Percentiles rank a stretch among this genome's conserved stretches.
These are phyloP conservation scores for Eospalax fontanierii DNA, from an alignment of 2,797 vertebrate species.

Conservation along the genomic window DNA sequence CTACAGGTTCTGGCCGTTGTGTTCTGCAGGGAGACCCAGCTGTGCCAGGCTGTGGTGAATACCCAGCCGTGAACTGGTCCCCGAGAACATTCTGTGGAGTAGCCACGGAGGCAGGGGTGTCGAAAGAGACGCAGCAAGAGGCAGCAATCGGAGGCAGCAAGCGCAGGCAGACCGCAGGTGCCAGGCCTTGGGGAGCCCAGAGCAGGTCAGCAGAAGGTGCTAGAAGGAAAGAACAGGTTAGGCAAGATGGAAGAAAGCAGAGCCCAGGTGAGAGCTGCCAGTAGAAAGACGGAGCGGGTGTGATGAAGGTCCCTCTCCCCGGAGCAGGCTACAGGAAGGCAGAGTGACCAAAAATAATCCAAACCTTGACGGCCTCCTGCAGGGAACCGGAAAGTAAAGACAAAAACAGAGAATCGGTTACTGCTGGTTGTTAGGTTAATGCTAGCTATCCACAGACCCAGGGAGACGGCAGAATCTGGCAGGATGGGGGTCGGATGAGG, in stretches of 20 bases:
- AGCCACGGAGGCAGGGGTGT: background rate
- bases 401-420: slow-evolving; percentile 79
- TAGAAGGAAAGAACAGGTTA: slow-evolving; percentile 82
- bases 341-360: slow-evolving; percentile 87
- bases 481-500: background rate
- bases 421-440: slow-evolving; percentile 79
- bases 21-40: background rate
- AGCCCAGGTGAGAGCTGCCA: slow-evolving; percentile 68
- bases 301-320: slow-evolving; percentile 84
- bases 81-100: background rate
- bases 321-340: slow-evolving; percentile 82
- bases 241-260: slow-evolving; percentile 76
- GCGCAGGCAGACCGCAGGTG: slow-evolving; percentile 14
- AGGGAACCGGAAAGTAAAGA: slow-evolving; percentile 90
- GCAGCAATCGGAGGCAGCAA: slow-evolving; percentile 71
- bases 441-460: slow-evolving; percentile 67
- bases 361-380: slow-evolving; percentile 98
- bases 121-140: background rate
- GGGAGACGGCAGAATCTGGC: background rate
- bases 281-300: slow-evolving; percentile 75
- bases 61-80: slow-evolving; percentile 70
- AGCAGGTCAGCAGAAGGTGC: slow-evolving; percentile 74
- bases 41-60: background rate
- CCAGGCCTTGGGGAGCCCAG: background rate
- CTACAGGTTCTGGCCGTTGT: background rate